A percentile compares a stretch with the other conserved stretches of the same genome.
Conservation (phyloP, 2,113 vertebrate species). For the Hipposideros armiger region DNA sequence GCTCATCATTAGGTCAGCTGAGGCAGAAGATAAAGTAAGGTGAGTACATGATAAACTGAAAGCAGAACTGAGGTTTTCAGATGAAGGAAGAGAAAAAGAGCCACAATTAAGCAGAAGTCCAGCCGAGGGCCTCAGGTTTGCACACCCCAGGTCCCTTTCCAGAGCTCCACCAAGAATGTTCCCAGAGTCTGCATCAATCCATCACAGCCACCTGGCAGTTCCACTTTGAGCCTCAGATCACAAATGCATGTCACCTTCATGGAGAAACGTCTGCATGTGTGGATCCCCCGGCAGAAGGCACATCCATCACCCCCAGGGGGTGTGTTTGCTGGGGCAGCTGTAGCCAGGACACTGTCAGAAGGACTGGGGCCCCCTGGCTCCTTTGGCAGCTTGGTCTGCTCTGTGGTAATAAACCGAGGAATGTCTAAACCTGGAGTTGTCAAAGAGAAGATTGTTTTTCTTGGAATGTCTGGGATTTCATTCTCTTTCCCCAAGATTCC, state of each 20-base stretch:
- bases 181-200: background rate
- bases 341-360: background rate
- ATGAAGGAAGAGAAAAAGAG: background rate
- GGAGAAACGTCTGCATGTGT: background rate
- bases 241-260: background rate
- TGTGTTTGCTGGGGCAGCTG: background rate
- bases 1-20: conserved; percentile 1
- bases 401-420: conserved; percentile 38
- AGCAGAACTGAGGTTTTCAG: background rate
- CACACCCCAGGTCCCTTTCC: background rate
- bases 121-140: background rate
- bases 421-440: conserved; percentile 14
- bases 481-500: conserved; percentile 35
- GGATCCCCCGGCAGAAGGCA: background rate
- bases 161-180: background rate
- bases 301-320: background rate
- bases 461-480: conserved; percentile 58
- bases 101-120: background rate
- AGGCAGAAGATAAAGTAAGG: conserved; percentile 21
- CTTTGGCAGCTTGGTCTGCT: background rate
- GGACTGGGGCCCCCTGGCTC: background rate
- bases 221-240: background rate
- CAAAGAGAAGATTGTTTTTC: conserved; percentile 41
- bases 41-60: conserved; percentile 14
- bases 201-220: background rate